Evolutionary conservation across 35 echinoderm and acorn worm species (phyloP).

Genomic region (Lytechinus variegatus): DNA sequence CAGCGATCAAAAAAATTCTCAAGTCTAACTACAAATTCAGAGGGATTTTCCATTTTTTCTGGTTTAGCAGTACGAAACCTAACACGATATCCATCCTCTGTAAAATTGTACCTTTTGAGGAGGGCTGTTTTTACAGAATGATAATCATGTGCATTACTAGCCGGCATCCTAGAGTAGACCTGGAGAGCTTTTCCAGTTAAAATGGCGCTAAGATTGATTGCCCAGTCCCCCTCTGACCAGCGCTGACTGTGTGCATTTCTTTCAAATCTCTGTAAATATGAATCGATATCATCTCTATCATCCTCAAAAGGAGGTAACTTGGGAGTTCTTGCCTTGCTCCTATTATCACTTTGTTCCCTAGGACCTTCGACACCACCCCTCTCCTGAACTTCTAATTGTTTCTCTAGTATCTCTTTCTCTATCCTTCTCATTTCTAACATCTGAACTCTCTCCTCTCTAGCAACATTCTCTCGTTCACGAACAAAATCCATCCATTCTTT

Average conservation of each 20-base stretch:
- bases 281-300: slow-evolving; percentile 61
- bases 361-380: too few species aligned
- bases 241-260: slow-evolving; percentile 47
- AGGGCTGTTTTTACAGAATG: slow-evolving; percentile 46
- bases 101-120: slow-evolving; percentile 35
- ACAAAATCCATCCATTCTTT: too few species aligned
- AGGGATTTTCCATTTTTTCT: background rate
- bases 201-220: slow-evolving; percentile 58
- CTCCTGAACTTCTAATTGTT: too few species aligned
- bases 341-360: too few species aligned
- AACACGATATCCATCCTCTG: slow-evolving; percentile 35
- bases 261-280: slow-evolving; percentile 64
- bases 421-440: too few species aligned
- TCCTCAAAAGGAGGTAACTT: slow-evolving; percentile 66
- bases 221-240: slow-evolving; percentile 57
- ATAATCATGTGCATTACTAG: slow-evolving; percentile 52
- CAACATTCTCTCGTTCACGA: too few species aligned
- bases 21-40: slow-evolving; percentile 25
- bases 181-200: slow-evolving; percentile 64
- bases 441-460: too few species aligned
- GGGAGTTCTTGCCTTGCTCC: slow-evolving; percentile 14
- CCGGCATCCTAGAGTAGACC: slow-evolving; percentile 36
- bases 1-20: slow-evolving; percentile 34
- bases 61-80: slow-evolving; percentile 31
- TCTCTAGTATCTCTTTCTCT: too few species aligned